Evolutionary conservation across 2,113 vertebrate genomes (phyloP), one percentile per base, ranked within the genome.

Genomic region (Scophthalmus maximus): DNA sequence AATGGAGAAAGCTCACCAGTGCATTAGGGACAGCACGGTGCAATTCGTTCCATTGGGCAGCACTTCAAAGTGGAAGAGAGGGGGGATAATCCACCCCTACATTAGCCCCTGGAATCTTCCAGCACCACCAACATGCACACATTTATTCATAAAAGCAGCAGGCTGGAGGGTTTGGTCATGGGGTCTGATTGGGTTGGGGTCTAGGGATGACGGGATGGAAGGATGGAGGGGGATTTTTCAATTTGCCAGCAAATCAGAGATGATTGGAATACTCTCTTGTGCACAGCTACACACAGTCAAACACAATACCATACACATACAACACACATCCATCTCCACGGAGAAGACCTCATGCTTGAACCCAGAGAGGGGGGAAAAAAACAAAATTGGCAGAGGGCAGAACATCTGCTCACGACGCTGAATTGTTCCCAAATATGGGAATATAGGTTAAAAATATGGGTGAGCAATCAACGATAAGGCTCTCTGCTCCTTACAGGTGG

Each of bases 41-140:
- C 77, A 85, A 89, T 91, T 91, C 36, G 86, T 87, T 92, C 87
- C 88, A 87, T 82, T 91, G 86, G 85, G 84, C 90, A 91, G 81
- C 75, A 88, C 90, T 88, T 92, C 89, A 91, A 91, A 91, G 87
- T 76, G 68, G 69, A 72, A 74, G 76, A 76, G 86, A 69, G 73
- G 83, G 60, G 77, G 65, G 81, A 78, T 86, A 86, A 89, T 90
- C 87, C 88, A 68, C 59, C 81, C 82, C 82, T 72, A 87, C 81
- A 87, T 80, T 88, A 91, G 83, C 78, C 89, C 68, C 66, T 27
- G 42, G 78, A 88, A 88, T 85, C 72, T 77, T 84, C 84, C 56
- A 79, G 57, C 68, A 85, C 49, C 53, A 74, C 47, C 62, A 69
- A 81, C 78, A 53, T 6, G 71, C 71, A 77, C 76, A 78, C 69